Evolutionary conservation across 2,797 vertebrate genomes (phyloP), one percentile per base, ranked within the genome.

Genomic region (Propithecus deckenii): DNA sequence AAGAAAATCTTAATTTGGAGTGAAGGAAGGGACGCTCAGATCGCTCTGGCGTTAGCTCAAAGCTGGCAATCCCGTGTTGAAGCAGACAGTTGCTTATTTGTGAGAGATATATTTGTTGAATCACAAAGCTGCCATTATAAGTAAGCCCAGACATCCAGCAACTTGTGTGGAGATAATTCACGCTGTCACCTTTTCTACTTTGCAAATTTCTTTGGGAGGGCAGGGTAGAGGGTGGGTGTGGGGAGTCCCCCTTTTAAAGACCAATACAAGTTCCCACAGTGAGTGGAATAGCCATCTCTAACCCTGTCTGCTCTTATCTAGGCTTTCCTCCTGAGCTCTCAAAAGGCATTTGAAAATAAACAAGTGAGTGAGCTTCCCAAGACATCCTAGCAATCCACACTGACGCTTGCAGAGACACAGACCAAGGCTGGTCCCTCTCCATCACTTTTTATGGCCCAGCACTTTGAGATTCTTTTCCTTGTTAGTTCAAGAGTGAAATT

Each of bases 311-410:
- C 57, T 75, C 43, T 97, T 96, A 81, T 81, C 89, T 89, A 59
- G 30, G 50, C 41, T 84, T 95, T 95, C 71, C 67, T 91, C 61
- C 35, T 30, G 48, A 71, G 65, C 48, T 89, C 32, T 90, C 46
- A 38, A 96, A 67, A 95, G 57, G 75, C 55, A 91, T 98, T 96
- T 91, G 72, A 94, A 97, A 98, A 96, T 81, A 97, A 97, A 95
- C 91, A 95, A 95, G 86, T 41, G 67, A 96, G 78, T 87, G 80
- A 57, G 3, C 63, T 94, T 93, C 75, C 84, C 38, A 91, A 91
- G 72, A 55, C 25, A 79, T 67, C 61, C 52, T 74, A 63, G 35
- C 35, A 67, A 65, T 59, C 38, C 10, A 59, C 9, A 75, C 20
- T 87, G 83, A 97, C 67, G 72, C 79, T 92, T 86, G 65, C 23